Evolutionary conservation across 2,888 invertebrate species (phyloP).

Genomic region (Onchidella celtica): DNA sequence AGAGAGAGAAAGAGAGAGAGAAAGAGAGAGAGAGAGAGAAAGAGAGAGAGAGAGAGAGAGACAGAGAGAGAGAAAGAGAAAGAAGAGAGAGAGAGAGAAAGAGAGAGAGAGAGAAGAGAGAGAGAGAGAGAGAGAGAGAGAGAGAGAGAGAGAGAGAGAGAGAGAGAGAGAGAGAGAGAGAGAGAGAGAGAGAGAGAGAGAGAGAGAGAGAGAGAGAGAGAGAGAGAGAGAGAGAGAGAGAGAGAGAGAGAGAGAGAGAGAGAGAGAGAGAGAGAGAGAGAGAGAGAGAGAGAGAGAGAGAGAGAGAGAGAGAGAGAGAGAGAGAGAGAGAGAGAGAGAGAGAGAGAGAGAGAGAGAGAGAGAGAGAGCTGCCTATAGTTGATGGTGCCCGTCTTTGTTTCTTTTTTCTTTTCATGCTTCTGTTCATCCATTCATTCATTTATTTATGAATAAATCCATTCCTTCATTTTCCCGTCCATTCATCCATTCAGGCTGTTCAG

Average conservation of each 20-base stretch:
- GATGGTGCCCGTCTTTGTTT: neutral
- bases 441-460: no score
- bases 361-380: neutral
- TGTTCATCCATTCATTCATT: no score
- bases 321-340: neutral
- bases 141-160: neutral
- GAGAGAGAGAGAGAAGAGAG: neutral
- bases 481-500: no score
- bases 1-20: no score
- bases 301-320: neutral
- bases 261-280: neutral
- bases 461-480: no score
- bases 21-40: neutral
- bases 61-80: neutral
- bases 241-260: neutral
- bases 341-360: neutral
- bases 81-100: no score
- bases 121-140: neutral
- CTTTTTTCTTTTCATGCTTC: no score
- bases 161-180: neutral
- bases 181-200: constrained; percentile 3
- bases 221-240: neutral
- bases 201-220: neutral
- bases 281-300: neutral
- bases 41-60: neutral